phyloP scores from a whole-genome alignment of 53 echinoderm and acorn worm species.

The Crossaster papposus region DNA sequence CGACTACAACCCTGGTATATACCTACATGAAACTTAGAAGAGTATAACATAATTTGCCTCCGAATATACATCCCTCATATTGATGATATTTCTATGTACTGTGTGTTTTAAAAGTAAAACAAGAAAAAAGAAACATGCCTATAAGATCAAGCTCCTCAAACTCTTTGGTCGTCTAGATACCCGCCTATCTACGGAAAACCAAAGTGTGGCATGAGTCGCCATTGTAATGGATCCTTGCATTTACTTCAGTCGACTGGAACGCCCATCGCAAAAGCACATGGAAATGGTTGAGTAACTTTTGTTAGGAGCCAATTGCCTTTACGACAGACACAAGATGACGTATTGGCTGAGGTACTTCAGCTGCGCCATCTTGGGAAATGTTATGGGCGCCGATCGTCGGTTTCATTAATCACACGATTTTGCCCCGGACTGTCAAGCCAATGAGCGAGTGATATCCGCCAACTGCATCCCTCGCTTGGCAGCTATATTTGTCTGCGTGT shows the following conservation, averaged over 20 bases:
- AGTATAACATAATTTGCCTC: background rate
- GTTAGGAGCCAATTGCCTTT: too few species aligned
- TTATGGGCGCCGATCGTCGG: background rate
- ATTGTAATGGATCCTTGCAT: too few species aligned
- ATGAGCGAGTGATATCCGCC: background rate
- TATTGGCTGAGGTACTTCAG: background rate
- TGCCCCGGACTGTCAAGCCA: background rate
- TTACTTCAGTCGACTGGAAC: too few species aligned
- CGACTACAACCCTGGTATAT: background rate
- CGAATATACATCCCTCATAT: background rate
- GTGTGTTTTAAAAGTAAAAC: too few species aligned
- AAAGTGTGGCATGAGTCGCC: too few species aligned
- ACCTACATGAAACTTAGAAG: background rate
- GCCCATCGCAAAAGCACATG: too few species aligned
- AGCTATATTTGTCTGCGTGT: background rate
- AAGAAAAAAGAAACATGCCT: too few species aligned
- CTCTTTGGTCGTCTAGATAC: background rate
- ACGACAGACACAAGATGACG: too few species aligned
- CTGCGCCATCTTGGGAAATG: background rate
- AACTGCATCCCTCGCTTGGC: background rate
- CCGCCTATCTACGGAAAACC: background rate
- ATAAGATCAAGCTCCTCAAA: background rate
- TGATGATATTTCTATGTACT: too few species aligned
- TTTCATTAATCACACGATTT: constrained; percentile 4
- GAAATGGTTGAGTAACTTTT: too few species aligned